Base-by-base conservation (phyloP, 2,797 vertebrate species). In the Podarcis lilfordi region DNA sequence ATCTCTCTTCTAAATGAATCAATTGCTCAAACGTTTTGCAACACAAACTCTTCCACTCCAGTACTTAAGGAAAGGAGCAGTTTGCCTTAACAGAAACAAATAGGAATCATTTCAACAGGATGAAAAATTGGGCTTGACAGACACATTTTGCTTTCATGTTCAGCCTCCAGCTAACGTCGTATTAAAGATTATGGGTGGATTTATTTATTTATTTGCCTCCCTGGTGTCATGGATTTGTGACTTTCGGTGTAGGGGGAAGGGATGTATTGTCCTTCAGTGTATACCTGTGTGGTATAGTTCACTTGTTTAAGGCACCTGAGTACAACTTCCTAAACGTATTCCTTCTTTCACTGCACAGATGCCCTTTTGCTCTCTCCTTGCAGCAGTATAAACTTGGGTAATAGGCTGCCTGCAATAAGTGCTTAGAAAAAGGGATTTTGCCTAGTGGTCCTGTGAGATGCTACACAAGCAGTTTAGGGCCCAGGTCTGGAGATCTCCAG, bases 11-110 rank as follows among this genome's bases (percentile, higher is more conserved):
- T 64, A 43, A 80, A 88, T 72, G 27, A 64, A 88, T 74, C 82
- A 32, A 80, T 80, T 59, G 68, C 35, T 59, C 64, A 69, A 84
- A 84, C 43, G 61, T 83, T 71, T 71, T 72, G 77, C 40, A 72
- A 79, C 8, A 9, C 84, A 59, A 50, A n/a, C 32, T 80, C 23
- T 69, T 86, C 45, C 77, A 82, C 69, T 74, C 15, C 35, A 76
- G 35, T 80, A 88, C 76, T 74, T 80, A 72, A 1, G 35, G n/a
- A 74, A 55, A 80, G 50, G 45, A 86, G 68, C 50, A 29, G 9
- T 55, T 15, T 59, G 45, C 43, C 66, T 86, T 80, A 86, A 86
- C 45, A 40, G 77, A 80, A 80, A 80, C 66, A 84, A 84, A 88
- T 84, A 71, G 27, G 76, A 80, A 72, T 84, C 3, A 27, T 80